Evolutionary conservation across 2,888 invertebrate genomes (phyloP).

Genomic region (Lycaena phlaeas): DNA sequence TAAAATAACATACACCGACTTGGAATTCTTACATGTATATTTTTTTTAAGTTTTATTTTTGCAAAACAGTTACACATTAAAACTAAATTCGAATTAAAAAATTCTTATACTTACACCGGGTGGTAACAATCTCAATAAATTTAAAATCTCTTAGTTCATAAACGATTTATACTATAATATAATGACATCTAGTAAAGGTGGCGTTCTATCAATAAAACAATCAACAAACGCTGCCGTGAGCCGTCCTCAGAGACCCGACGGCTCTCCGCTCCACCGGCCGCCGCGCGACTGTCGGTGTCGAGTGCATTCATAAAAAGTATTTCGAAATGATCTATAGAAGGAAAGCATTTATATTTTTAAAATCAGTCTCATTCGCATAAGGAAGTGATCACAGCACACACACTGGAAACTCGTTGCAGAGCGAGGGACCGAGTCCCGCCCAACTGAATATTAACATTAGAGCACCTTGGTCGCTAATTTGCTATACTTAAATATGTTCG

Average conservation of each 20-base stretch:
- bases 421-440: constrained; percentile 59
- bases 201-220: constrained; percentile 50
- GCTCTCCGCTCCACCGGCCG: not conserved
- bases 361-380: constrained; percentile 74
- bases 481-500: constrained; percentile 56
- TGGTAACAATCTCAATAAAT: constrained; percentile 68
- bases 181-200: constrained; percentile 63
- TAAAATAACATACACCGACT: constrained; percentile 55
- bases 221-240: constrained; percentile 32
- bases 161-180: constrained; percentile 59
- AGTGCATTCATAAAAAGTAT: constrained; percentile 32
- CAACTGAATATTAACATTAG: constrained; percentile 58
- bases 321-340: constrained; percentile 48
- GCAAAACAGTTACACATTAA: constrained; percentile 37
- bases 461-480: constrained; percentile 63
- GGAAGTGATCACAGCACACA: constrained; percentile 72
- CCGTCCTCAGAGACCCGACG: not conserved
- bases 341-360: constrained; percentile 60
- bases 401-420: constrained; percentile 69
- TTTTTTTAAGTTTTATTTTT: constrained; percentile 36
- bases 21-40: constrained; percentile 31
- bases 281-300: constrained; percentile 26
- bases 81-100: constrained; percentile 39
- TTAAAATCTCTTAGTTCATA: constrained; percentile 62
- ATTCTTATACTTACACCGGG: constrained; percentile 48